These are phyloP conservation scores for Acrocephalus kingi DNA, from an alignment of 2,113 vertebrate species.

Conservation along the genomic window DNA sequence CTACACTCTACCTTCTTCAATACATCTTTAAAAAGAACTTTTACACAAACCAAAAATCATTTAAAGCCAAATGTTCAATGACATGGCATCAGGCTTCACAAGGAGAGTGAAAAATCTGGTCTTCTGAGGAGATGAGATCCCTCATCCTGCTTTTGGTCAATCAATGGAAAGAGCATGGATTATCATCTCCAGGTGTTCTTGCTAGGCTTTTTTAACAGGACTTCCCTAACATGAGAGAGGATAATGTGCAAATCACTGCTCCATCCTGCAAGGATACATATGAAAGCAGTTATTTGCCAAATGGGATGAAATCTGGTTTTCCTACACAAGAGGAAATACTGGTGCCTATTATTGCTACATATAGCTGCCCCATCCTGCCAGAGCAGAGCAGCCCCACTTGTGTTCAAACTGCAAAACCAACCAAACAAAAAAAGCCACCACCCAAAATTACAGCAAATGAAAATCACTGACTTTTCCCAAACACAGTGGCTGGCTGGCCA, in stretches of 20 bases:
- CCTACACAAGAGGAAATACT: neutral
- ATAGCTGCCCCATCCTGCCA: neutral
- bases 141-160: neutral
- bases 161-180: neutral
- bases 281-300: neutral
- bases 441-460: neutral
- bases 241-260: neutral
- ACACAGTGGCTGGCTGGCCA: neutral
- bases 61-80: neutral
- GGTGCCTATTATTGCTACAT: neutral
- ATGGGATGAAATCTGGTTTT: neutral
- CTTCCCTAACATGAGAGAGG: neutral
- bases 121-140: neutral
- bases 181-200: neutral
- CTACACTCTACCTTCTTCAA: neutral
- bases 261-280: neutral
- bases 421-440: neutral
- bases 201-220: neutral
- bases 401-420: neutral
- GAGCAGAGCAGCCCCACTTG: neutral
- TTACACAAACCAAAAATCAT: neutral
- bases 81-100: neutral
- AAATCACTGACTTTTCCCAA: neutral
- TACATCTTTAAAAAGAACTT: neutral
- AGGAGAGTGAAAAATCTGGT: neutral